phyloP scores from a whole-genome alignment of 2,888 invertebrate genomes.

The Seira sanloemensis region DNA sequence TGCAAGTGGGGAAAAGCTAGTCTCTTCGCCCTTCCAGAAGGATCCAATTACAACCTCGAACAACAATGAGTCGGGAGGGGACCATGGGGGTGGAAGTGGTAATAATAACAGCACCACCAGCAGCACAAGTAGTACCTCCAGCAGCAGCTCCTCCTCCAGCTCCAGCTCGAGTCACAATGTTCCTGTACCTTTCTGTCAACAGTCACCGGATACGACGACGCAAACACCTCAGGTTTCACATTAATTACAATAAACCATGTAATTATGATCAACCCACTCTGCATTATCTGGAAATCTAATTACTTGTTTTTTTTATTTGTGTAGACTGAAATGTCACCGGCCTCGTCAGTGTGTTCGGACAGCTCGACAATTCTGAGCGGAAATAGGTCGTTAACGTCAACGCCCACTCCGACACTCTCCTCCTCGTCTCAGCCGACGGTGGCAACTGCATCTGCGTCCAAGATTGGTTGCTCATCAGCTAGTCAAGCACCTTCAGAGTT shows the following conservation, averaged over 20 bases:
- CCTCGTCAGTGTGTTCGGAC: slow-evolving; percentile 72
- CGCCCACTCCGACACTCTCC: slow-evolving; percentile 64
- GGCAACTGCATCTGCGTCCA: slow-evolving; percentile 27
- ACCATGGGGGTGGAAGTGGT: not conserved
- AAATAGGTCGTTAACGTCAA: slow-evolving; percentile 62
- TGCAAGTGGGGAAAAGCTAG: slow-evolving; percentile 48
- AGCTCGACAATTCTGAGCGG: slow-evolving; percentile 45
- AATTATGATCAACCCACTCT: not conserved
- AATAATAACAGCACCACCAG: not conserved
- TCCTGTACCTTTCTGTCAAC: slow-evolving; percentile 72
- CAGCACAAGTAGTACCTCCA: slow-evolving; percentile 7
- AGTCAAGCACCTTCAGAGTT: slow-evolving; percentile 66
- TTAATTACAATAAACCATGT: slow-evolving; percentile 23
- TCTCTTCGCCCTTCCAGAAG: slow-evolving; percentile 59
- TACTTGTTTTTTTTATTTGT: slow-evolving; percentile 26
- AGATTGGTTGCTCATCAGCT: slow-evolving; percentile 59
- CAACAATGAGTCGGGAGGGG: slow-evolving; percentile 29
- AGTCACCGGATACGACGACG: slow-evolving; percentile 73
- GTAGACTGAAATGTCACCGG: slow-evolving; percentile 73
- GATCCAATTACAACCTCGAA: slow-evolving; percentile 61
- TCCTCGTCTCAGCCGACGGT: slow-evolving; percentile 47
- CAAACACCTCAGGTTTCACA: slow-evolving; percentile 71
- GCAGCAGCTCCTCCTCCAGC: not conserved
- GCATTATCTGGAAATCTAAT: slow-evolving; percentile 6
- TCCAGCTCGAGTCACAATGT: slow-evolving; percentile 63